phyloP scores from a whole-genome alignment of 2,797 vertebrate genomes.

The Staurois parvus region DNA sequence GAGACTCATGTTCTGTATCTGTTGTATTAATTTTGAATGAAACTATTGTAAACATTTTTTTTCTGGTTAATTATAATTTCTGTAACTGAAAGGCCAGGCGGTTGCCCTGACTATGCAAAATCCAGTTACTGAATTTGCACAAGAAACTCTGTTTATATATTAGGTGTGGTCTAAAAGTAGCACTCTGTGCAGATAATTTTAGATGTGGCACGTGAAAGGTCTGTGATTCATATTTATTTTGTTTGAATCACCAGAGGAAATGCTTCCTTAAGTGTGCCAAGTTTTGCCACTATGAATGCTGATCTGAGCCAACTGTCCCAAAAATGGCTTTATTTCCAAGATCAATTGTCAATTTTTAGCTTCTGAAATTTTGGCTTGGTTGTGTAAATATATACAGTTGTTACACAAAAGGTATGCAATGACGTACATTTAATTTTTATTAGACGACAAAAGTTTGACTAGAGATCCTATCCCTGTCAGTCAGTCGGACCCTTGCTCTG shows the following conservation, averaged over 20 bases:
- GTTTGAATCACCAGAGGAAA: background rate
- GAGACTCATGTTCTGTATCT: background rate
- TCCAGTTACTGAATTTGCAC: background rate
- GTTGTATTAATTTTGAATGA: background rate
- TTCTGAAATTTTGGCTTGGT: no score
- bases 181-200: constrained; percentile 23
- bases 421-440: no score
- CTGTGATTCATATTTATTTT: constrained; percentile 8
- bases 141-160: constrained; percentile 24
- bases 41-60: no score
- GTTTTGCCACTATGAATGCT: background rate
- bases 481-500: no score
- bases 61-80: background rate
- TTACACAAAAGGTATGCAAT: no score
- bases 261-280: background rate
- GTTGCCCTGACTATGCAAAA: background rate
- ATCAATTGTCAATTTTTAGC: no score
- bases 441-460: no score
- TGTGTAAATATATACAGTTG: no score
- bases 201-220: constrained; percentile 13
- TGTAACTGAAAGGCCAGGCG: background rate
- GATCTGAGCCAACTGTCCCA: no score
- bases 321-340: no score
- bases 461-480: no score
- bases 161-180: constrained; percentile 31